These are phyloP conservation scores for Hydrotaea diabolus DNA, from an alignment of 2,888 invertebrate genomes.

Conservation along the genomic window DNA sequence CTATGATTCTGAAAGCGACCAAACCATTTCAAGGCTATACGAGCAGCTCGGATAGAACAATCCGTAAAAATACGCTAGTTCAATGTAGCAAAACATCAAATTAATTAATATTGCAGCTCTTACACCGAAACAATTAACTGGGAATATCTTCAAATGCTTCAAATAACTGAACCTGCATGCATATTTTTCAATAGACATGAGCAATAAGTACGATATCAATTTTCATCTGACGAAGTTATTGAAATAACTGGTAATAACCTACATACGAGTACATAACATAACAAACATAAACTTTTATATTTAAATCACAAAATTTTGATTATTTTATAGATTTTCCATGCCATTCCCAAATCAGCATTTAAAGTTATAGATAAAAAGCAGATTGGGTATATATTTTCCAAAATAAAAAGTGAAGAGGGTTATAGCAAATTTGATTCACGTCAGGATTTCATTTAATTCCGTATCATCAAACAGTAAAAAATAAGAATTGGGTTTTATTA, in stretches of 20 bases:
- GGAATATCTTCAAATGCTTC: too few species aligned
- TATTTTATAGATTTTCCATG: conserved; percentile 21
- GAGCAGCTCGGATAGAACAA: not conserved
- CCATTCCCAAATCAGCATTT: conserved; percentile 13
- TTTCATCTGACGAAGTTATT: not conserved
- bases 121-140: conserved; percentile 1
- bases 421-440: too few species aligned
- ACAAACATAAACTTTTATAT: not conserved
- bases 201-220: conserved; percentile 9
- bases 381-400: conserved; percentile 3
- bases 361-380: conserved; percentile 12
- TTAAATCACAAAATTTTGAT: not conserved
- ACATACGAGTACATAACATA: not conserved
- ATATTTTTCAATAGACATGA: not conserved
- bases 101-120: not conserved
- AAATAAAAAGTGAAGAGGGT: too few species aligned
- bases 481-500: too few species aligned
- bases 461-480: too few species aligned
- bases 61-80: not conserved
- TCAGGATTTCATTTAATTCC: too few species aligned
- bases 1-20: not conserved
- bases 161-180: conserved; percentile 3
- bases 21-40: not conserved
- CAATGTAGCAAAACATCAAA: not conserved
- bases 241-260: not conserved